Percentiles rank a stretch among this genome's conserved stretches.
phyloP scores from a whole-genome alignment of 1,140 invertebrate genomes.

The Tetragonula clypearis region DNA sequence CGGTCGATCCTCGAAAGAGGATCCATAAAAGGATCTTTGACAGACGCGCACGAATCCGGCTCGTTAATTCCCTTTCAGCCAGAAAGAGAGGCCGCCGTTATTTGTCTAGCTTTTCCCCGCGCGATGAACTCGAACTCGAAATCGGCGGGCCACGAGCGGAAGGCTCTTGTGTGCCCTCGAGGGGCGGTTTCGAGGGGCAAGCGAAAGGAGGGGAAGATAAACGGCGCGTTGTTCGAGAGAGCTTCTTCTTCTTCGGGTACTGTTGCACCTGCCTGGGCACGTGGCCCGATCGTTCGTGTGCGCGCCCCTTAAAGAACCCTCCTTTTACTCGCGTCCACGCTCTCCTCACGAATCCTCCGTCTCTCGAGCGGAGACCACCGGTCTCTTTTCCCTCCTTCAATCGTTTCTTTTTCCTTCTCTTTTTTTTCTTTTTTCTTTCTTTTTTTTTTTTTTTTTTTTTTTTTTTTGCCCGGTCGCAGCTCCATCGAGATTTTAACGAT shows the following conservation, averaged over 20 bases:
- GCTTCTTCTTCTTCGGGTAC: conserved; percentile 17
- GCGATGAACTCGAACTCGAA: background rate
- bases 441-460: conserved; percentile 31
- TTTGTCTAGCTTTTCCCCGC: conserved; percentile 43
- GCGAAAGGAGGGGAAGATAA: conserved; percentile 54
- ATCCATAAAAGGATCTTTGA: conserved; percentile 45
- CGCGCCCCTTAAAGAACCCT: conserved; percentile 37
- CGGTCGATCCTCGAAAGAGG: background rate
- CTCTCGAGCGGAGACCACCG: background rate
- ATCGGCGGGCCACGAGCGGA: no score
- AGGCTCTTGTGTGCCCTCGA: background rate
- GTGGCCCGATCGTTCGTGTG: conserved; percentile 47
- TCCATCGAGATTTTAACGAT: conserved; percentile 51
- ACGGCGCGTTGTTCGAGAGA: conserved; percentile 42
- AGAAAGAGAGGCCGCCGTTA: conserved; percentile 35
- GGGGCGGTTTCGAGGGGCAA: conserved; percentile 9
- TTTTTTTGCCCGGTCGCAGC: background rate
- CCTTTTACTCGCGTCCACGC: conserved; percentile 29
- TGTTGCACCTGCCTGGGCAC: conserved; percentile 62
- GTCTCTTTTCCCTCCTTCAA: background rate
- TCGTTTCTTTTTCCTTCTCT: background rate
- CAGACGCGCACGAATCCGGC: conserved; percentile 58
- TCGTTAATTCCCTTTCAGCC: conserved; percentile 63
- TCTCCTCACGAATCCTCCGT: conserved; percentile 14
- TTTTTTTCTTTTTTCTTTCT: conserved; percentile 3